A percentile compares a stretch with the other conserved stretches of the same genome.
Conservation (phyloP, 1,140 invertebrate genomes). For the Hypsibius dujardini region DNA sequence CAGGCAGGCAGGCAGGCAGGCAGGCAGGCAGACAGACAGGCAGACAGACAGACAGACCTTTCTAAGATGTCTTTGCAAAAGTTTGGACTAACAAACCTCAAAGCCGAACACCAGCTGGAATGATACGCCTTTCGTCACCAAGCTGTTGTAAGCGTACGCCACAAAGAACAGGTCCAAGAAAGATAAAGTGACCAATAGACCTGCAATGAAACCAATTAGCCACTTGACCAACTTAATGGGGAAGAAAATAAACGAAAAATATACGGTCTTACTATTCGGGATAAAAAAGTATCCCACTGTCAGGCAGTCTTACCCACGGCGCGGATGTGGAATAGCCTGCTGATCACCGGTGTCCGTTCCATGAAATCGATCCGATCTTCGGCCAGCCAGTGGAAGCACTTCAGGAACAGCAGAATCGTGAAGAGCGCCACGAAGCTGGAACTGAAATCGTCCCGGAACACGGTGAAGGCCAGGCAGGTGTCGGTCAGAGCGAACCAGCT, state of each 20-base stretch:
- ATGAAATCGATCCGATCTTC: constrained; percentile 98
- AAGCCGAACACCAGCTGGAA: constrained; percentile 98
- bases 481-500: constrained; percentile 98
- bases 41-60: background rate
- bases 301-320: constrained; percentile 63
- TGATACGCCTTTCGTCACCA: constrained; percentile 79
- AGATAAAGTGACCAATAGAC: constrained; percentile 57
- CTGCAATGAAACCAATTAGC: constrained; percentile 31
- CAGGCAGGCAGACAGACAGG: too few relatives aligned
- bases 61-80: background rate
- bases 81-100: constrained; percentile 41
- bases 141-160: constrained; percentile 79
- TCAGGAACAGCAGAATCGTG: constrained; percentile 84
- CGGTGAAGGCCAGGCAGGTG: constrained; percentile 94
- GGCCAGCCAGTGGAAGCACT: constrained; percentile 98
- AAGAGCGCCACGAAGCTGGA: constrained; percentile 95
- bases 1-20: too few relatives aligned
- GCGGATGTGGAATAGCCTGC: constrained; percentile 79
- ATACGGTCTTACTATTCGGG: background rate
- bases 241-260: constrained; percentile 15
- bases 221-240: constrained; percentile 17
- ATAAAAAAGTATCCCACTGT: constrained; percentile 52
- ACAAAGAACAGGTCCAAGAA: constrained; percentile 73
- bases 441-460: constrained; percentile 97
- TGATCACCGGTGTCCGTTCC: constrained; percentile 93